phyloP scores from a whole-genome alignment of 2,113 vertebrate species.

The Hipposideros armiger region DNA sequence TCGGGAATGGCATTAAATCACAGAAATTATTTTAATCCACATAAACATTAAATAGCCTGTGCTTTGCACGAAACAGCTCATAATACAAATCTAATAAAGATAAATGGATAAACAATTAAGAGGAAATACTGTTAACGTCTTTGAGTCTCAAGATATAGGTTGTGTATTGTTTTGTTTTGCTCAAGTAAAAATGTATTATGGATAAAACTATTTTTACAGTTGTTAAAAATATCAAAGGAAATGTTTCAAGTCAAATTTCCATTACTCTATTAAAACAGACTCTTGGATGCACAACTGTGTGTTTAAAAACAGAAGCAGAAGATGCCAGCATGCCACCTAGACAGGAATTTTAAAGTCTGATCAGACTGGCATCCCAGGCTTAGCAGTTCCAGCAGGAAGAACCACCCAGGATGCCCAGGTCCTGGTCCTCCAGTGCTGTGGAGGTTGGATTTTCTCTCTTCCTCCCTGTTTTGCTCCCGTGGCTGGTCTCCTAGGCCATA shows the following conservation, averaged over 20 bases:
- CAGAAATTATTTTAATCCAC: not conserved
- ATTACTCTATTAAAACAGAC: not conserved
- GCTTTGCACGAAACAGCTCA: not conserved
- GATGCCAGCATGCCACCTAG: not conserved
- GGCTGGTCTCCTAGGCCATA: not conserved
- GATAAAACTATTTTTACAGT: constrained; percentile 48
- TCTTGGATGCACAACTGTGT: not conserved
- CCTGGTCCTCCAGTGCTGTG: not conserved
- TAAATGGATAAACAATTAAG: not conserved
- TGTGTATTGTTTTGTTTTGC: not conserved
- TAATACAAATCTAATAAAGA: constrained; percentile 5
- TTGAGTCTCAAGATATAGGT: not conserved
- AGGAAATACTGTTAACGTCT: not conserved
- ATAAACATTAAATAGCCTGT: not conserved
- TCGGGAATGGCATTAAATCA: not conserved
- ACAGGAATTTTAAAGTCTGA: not conserved
- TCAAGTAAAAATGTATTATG: not conserved
- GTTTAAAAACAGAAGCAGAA: constrained; percentile 63
- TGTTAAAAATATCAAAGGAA: constrained; percentile 67
- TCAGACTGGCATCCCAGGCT: fast-evolving
- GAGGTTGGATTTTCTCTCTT: not conserved
- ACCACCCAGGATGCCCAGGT: fast-evolving
- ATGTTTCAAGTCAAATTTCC: constrained; percentile 32
- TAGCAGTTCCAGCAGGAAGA: not conserved
- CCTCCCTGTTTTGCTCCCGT: not conserved